These are phyloP conservation scores for Thymelicus sylvestris DNA, from an alignment of 2,888 invertebrate genomes.

Conservation along the genomic window DNA sequence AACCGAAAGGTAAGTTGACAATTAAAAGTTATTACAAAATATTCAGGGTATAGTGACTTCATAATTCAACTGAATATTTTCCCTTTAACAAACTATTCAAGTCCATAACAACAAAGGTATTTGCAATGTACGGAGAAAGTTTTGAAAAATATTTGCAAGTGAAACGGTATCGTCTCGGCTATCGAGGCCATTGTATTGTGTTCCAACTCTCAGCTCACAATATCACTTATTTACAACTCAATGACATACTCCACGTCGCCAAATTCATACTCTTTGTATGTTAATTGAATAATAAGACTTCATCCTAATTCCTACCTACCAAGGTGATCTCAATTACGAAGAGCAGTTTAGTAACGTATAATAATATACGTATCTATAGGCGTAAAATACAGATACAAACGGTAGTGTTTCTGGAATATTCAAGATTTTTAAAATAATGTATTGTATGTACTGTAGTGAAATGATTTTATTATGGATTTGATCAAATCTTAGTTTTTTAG, in stretches of 20 bases:
- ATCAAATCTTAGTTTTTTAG: too few relatives aligned
- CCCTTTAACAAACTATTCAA: not conserved
- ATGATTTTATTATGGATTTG: too few relatives aligned
- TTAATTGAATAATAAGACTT: constrained; percentile 15
- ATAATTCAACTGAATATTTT: not conserved
- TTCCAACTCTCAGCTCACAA: constrained; percentile 10
- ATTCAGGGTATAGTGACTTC: not conserved
- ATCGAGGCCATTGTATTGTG: constrained; percentile 17
- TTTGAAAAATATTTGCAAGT: constrained; percentile 16
- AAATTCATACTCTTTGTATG: constrained; percentile 22
- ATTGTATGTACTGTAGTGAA: too few relatives aligned
- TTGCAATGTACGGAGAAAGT: constrained; percentile 1
- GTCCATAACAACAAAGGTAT: not conserved
- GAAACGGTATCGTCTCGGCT: constrained; percentile 15
- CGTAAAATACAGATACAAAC: too few relatives aligned
- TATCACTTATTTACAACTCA: constrained; percentile 10
- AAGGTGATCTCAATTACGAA: not conserved
- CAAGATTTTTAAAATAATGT: too few relatives aligned
- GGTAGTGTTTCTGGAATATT: too few relatives aligned
- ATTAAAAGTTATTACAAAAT: not conserved
- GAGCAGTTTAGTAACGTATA: not conserved
- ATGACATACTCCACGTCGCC: constrained; percentile 16
- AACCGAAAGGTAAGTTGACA: constrained; percentile 57
- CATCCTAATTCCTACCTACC: constrained; percentile 9
- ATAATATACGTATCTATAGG: too few relatives aligned